These are phyloP conservation scores for Bombus polaris DNA, from an alignment of 1,140 invertebrate genomes.

Conservation along the genomic window DNA sequence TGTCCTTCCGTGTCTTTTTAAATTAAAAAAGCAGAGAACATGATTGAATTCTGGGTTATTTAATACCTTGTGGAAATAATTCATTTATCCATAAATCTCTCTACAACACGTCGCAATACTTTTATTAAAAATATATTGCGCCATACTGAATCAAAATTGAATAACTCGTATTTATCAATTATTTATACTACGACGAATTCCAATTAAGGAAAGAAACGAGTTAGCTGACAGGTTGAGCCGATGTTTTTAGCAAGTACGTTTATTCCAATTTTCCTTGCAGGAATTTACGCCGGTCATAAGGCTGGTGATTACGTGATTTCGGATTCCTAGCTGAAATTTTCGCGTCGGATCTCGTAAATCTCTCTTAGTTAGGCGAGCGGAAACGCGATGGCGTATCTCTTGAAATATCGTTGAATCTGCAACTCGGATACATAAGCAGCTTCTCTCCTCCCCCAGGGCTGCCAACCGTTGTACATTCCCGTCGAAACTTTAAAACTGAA, in stretches of 20 bases:
- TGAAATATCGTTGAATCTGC: conserved; percentile 35
- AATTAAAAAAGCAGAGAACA: neutral
- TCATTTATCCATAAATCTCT: neutral
- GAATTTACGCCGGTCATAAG: neutral
- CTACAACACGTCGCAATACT: neutral
- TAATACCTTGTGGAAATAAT: neutral
- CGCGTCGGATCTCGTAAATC: conserved; percentile 24
- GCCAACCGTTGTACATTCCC: neutral
- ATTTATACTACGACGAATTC: too few species aligned
- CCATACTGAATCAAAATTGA: too few species aligned
- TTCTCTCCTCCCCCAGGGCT: neutral
- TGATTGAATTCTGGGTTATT: neutral
- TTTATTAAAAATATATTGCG: neutral
- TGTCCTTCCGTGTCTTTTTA: neutral
- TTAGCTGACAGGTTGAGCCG: neutral
- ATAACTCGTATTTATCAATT: too few species aligned
- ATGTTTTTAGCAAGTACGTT: neutral
- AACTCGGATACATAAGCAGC: conserved; percentile 9
- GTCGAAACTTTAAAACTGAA: conserved; percentile 2
- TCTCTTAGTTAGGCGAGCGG: neutral
- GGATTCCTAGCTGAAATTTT: conserved; percentile 13
- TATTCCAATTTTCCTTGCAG: neutral
- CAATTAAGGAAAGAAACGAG: neutral
- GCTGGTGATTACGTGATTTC: conserved; percentile 16
- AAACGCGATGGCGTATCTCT: conserved; percentile 8